Evolutionary conservation across 2,113 vertebrate species (phyloP), one percentile per base, ranked within the genome.

Genomic region (Rhinoderma darwinii): DNA sequence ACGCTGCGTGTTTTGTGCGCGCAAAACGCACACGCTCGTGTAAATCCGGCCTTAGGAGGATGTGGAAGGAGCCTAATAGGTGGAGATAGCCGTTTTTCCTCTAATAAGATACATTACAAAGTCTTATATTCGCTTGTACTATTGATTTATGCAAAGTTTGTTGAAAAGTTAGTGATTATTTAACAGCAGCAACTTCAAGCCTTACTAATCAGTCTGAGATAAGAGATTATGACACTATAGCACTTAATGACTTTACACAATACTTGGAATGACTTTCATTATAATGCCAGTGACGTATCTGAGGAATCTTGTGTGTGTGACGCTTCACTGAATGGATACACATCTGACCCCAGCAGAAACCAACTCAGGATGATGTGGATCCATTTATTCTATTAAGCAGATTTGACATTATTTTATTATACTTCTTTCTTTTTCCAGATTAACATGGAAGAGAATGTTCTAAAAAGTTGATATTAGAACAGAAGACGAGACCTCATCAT

Each of bases 401-500:
- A 30, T 7, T 32, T 18, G 43, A 32, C 50, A 50, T 50, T 50
- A 22, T 56, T 25, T 35, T 70, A 20, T 22, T 37, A 17, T 70
- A 5, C 2, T 70, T 30, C 20, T 63, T 61, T n/a, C n/a, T n/a
- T 63, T 47, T 87, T 18, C 25, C 51, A 75, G 47, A 35, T 8
- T 50, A 61, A 32, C 27, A 75, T 54, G 51, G 50, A 63, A 56
- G 32, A 47, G n/a, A 32, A 56, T 35, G 18, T 61, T 43, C 77
- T 79, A 80, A 88, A 86, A 12, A 68, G 50, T 0, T 50, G 74
- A 77, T 86, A 37, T 30, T 0, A 84, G 84, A 61, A 74, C 82
- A 86, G 74, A 9, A 25, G 44, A n/a, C 68, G 70, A 20, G n/a
- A 20, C 77, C 3, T 84, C 82, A 44, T 14, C 89, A 96, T 97